phyloP scores from a whole-genome alignment of 2,797 vertebrate genomes.

The Aulostomus chinensis region DNA sequence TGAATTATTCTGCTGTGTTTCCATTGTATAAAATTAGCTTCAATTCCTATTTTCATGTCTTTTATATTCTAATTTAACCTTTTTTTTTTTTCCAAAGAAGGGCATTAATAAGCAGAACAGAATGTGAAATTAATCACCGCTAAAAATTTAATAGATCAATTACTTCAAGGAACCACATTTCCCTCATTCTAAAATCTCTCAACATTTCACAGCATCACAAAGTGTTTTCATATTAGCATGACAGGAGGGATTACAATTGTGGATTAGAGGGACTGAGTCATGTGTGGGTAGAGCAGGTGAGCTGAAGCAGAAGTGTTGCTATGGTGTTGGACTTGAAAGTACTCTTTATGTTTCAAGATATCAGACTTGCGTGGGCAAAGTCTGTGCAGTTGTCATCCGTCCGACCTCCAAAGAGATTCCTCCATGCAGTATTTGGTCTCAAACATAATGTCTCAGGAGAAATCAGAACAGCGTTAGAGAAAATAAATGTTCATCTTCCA shows the following conservation, averaged over 20 bases:
- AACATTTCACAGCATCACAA: constrained; percentile 7
- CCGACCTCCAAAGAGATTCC: constrained; percentile 53
- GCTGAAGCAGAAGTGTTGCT: constrained; percentile 15
- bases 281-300: constrained; percentile 36
- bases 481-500: constrained; percentile 9
- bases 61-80: no score
- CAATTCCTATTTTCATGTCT: no score
- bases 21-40: background rate
- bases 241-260: constrained; percentile 39
- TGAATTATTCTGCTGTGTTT: background rate
- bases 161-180: background rate
- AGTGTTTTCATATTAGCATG: constrained; percentile 44
- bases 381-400: constrained; percentile 57
- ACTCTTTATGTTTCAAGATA: constrained; percentile 69
- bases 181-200: background rate
- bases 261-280: constrained; percentile 67
- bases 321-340: constrained; percentile 71
- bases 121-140: no score
- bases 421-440: constrained; percentile 47
- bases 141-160: no score
- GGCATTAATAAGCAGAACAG: no score
- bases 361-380: constrained; percentile 64
- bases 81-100: no score
- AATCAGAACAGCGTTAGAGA: constrained; percentile 30
- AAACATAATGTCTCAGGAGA: constrained; percentile 41